A percentile compares a stretch with the other conserved stretches of the same genome.
phyloP scores from a whole-genome alignment of 35 echinoderm and acorn worm genomes.

The Stichopus chloronotus region DNA sequence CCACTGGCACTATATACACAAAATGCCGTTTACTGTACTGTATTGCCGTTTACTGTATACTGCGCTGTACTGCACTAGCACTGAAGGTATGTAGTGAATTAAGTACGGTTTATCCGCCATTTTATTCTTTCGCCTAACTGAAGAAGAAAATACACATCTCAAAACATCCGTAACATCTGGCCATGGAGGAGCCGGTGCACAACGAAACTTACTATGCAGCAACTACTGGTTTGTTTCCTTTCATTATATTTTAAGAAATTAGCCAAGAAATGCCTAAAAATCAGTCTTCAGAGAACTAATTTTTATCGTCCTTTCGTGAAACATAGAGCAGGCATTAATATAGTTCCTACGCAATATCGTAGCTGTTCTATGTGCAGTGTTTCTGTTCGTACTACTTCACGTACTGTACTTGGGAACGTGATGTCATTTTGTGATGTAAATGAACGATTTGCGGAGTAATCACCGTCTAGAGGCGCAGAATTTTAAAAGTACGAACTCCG shows the following conservation, averaged over 20 bases:
- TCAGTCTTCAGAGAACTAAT: constrained; percentile 33
- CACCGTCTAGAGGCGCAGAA: background rate
- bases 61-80: no score
- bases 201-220: constrained; percentile 52
- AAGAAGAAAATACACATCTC: constrained; percentile 24
- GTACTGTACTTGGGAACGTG: background rate
- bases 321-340: constrained; percentile 8
- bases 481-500: constrained; percentile 20
- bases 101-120: constrained; percentile 2
- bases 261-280: background rate
- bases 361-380: background rate
- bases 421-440: background rate
- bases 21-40: no score
- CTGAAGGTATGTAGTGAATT: no score
- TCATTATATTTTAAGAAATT: background rate
- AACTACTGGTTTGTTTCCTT: constrained; percentile 42
- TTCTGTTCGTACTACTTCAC: background rate
- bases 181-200: constrained; percentile 37
- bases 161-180: constrained; percentile 6
- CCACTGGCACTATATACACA: no score
- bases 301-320: background rate
- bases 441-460: constrained; percentile 35
- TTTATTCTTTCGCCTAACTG: constrained; percentile 31
- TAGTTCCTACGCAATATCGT: background rate
- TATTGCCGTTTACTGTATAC: no score